Evolutionary conservation across 2,888 invertebrate species (phyloP).

Genomic region (Aromia moschata): DNA sequence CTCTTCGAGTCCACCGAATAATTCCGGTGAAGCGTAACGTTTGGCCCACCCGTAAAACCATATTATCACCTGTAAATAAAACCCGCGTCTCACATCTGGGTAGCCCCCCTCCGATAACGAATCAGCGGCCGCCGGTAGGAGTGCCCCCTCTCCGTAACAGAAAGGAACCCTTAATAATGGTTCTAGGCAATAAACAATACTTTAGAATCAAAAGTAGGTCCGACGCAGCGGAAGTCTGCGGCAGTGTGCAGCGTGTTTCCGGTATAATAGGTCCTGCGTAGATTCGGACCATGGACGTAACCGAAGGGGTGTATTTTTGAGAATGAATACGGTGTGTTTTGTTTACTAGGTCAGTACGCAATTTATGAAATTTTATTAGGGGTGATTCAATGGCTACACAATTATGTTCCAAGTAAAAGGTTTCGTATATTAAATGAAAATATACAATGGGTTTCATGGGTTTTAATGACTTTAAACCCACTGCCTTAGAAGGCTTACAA

Average conservation of each 20-base stretch:
- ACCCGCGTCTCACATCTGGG: background rate
- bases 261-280: slow-evolving; percentile 8
- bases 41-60: background rate
- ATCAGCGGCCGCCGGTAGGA: background rate
- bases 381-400: too few species aligned
- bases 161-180: slow-evolving; percentile 1
- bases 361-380: too few species aligned
- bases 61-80: background rate
- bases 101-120: background rate
- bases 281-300: too few species aligned
- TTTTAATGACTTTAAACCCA: too few species aligned
- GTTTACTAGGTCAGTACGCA: too few species aligned
- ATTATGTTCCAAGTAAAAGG: too few species aligned
- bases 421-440: too few species aligned
- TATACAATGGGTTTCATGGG: too few species aligned
- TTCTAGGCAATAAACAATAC: slow-evolving; percentile 2
- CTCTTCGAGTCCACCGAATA: background rate
- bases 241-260: background rate
- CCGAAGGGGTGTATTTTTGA: too few species aligned
- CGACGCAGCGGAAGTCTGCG: slow-evolving; percentile 2
- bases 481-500: too few species aligned
- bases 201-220: slow-evolving; percentile 5
- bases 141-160: background rate
- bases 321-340: too few species aligned
- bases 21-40: background rate